phyloP scores from a whole-genome alignment of 2,888 invertebrate genomes.

The Hypomecis atomaria region DNA sequence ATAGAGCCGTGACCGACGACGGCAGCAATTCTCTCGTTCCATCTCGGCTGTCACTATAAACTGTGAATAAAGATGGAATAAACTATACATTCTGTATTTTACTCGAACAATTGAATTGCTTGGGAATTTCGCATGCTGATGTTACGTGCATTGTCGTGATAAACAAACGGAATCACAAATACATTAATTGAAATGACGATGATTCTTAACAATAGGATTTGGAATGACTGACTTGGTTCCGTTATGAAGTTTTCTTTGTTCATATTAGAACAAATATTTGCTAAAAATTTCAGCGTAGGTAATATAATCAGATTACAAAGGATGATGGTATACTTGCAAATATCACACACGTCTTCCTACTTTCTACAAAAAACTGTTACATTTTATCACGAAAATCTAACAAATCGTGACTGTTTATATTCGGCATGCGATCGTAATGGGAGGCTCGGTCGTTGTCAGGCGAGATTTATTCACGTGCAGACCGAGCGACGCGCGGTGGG shows the following conservation, averaged over 20 bases:
- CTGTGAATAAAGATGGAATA: conserved; percentile 43
- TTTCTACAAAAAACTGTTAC: conserved; percentile 3
- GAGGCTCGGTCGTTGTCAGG: conserved; percentile 59
- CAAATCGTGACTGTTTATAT: conserved; percentile 40
- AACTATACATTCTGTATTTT: conserved; percentile 43
- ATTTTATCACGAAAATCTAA: conserved; percentile 28
- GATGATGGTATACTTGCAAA: too few species aligned
- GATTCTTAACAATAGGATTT: conserved; percentile 17
- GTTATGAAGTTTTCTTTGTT: neutral
- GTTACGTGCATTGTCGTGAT: conserved; percentile 45
- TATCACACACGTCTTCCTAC: neutral
- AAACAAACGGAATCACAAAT: conserved; percentile 38
- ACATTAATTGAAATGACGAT: conserved; percentile 19
- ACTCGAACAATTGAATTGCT: conserved; percentile 57
- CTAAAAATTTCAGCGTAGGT: too few species aligned
- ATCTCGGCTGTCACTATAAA: conserved; percentile 43
- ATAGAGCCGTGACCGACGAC: conserved; percentile 32
- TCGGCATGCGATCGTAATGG: conserved; percentile 38
- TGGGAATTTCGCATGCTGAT: conserved; percentile 53
- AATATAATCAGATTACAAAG: too few species aligned
- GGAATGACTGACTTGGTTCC: conserved; percentile 4
- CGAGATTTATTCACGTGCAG: conserved; percentile 72
- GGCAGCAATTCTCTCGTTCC: conserved; percentile 38
- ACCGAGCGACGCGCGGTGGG: conserved; percentile 58
- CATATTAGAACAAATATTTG: too few species aligned